Base-by-base conservation (phyloP, 1,140 invertebrate species). In the Drosophila lowei region DNA sequence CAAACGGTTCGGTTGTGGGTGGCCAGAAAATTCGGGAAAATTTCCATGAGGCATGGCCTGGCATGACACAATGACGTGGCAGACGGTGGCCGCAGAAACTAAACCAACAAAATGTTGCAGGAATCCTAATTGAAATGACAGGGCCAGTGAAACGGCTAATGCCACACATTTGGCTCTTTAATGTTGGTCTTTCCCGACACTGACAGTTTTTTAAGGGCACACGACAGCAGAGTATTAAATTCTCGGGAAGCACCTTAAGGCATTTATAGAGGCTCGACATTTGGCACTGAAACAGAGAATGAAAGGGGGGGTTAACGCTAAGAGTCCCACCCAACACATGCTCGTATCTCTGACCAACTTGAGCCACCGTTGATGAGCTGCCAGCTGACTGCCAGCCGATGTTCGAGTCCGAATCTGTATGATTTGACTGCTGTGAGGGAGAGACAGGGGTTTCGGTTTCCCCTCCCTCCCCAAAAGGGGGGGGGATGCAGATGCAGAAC, bases 211-310 rank as follows among this genome's bases (percentile, higher is more conserved):
- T 34, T 13, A 38, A 4, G 23, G 6, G 6, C 11, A 8, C 18
- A 16, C 28, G 2, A 30, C 11, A 30, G 34, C 4, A 8, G 16
- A 2, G 16, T 49, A 43, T 68, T 70, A 49, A 70, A 68, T 25
- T 44, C 18, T 38, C 11, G n/a, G 13, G 4, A 9, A 3, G 23
- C 2, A 11, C n/a, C 49, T n/a, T 2, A 41, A 41, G 41, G 70
- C 66, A 18, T 16, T 56, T 44, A 60, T 15, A 63, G 21, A 7
- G 15, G 30, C 6, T 15, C n/a, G 11, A 18, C 43, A 54, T 61
- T 72, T 72, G 61, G 60, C 66, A 78, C 74, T 77, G 73, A 70
- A 78, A 43, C 48, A 15, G 48, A 8, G 6, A 25, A 41, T 41
- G 11, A 21, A 18, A 49, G 48, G 6, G 6, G 48, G 6, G 23